Evolutionary conservation across 2,888 invertebrate genomes (phyloP), one percentile per base, ranked within the genome.

Genomic region (Drosophila eohydei): DNA sequence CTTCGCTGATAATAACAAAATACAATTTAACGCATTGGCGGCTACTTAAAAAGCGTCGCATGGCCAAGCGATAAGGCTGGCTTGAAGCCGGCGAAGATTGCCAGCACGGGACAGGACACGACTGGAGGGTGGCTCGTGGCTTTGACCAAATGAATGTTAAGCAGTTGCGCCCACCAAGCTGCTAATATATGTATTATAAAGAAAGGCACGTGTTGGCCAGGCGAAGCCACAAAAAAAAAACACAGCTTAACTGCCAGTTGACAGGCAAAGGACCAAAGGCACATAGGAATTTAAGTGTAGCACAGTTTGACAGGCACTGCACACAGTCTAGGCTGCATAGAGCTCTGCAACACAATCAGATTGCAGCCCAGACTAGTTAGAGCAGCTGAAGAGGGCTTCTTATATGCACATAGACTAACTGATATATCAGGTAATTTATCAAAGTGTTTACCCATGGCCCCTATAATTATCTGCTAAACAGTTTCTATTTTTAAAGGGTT

Each of bases 31-130:
- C 83, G 83, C 88, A 83, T 84, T 84, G 88, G 88, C 83, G 83
- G 83, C 83, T 88, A 84, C 83, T 84, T 88, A 84, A 88, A 83
- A 84, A 80, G 88, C 83, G 83, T 88, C 88, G 81, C 88, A 88
- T 88, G 86, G 81, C 73, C 88, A 51, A 52, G 71, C 83, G 88
- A 84, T 88, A 84, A 88, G 88, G 51, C 65, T 60, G 56, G 56
- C 52, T 28, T 26, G 16, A 46, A 41, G 58, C 77, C 44, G 52
- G 34, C 16, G 16, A 74, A 69, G 74, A 68, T 78, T 73, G 64
- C 65, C 64, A 32, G 32, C 21, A 34, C 12, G 1, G 7, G 9
- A 26, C 26, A 30, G 34, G 21, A 32, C 11, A 32, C 30, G 16
- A 14, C 7, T 8, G 50, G 12, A 16, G 36, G 52, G 36, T 52